Percentiles rank a stretch among this genome's conserved stretches.
phyloP scores from a whole-genome alignment of 1,140 invertebrate genomes.

The Drosophila rhopaloa region DNA sequence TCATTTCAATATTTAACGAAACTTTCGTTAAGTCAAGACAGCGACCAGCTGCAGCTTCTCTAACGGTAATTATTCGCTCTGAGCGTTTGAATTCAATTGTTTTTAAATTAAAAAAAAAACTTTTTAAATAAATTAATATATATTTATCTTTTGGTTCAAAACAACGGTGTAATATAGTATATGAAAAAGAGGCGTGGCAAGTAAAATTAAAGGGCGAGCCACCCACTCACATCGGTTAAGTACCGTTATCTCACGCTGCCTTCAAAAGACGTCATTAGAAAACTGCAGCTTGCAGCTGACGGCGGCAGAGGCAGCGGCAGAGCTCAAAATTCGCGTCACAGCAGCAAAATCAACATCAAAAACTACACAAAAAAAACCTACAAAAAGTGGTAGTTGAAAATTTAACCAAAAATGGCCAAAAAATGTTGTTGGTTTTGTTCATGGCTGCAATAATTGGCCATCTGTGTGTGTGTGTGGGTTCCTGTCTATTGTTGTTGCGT shows the following conservation, averaged over 20 bases:
- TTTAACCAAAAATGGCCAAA: slow-evolving; percentile 43
- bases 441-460: slow-evolving; percentile 57
- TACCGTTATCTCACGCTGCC: slow-evolving; percentile 24
- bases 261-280: slow-evolving; percentile 38
- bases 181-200: background rate
- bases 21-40: slow-evolving; percentile 55
- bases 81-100: slow-evolving; percentile 11
- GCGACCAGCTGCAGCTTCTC: slow-evolving; percentile 27
- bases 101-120: slow-evolving; percentile 2
- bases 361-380: slow-evolving; percentile 5
- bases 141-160: too few relatives aligned
- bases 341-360: background rate
- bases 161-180: too few relatives aligned
- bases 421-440: slow-evolving; percentile 16
- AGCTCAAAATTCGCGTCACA: slow-evolving; percentile 10
- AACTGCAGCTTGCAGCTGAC: slow-evolving; percentile 37
- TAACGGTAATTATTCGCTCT: slow-evolving; percentile 11
- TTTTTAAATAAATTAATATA: background rate
- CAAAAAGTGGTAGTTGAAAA: slow-evolving; percentile 26
- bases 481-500: slow-evolving; percentile 71
- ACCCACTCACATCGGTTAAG: slow-evolving; percentile 15
- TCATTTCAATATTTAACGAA: slow-evolving; percentile 73
- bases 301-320: slow-evolving; percentile 6
- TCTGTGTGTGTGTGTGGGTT: slow-evolving; percentile 39
- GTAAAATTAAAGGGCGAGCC: background rate